Evolutionary conservation across 2,113 vertebrate genomes (phyloP).

Genomic region (Pterocles burchelli): DNA sequence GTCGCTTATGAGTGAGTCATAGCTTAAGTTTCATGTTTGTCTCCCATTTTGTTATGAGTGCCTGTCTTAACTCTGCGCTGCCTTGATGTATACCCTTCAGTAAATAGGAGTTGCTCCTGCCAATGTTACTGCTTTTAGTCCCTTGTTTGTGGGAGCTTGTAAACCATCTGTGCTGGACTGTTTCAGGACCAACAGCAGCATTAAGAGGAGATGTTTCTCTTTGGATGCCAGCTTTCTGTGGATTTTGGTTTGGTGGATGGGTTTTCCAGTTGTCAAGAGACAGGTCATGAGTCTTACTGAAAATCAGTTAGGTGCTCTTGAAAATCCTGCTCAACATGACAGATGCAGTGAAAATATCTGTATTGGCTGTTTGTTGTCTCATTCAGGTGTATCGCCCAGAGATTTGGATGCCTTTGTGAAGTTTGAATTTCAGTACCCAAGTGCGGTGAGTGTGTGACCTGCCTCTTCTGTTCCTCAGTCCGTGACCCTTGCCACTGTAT

Average conservation of each 20-base stretch:
- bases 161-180: neutral
- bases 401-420: conserved; percentile 91
- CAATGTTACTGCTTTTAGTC: neutral
- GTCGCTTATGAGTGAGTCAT: neutral
- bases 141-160: neutral
- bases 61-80: neutral
- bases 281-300: neutral
- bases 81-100: neutral
- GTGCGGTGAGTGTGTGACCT: conserved; percentile 79
- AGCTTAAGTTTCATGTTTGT: neutral
- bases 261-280: neutral
- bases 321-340: neutral
- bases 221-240: neutral
- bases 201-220: neutral
- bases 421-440: conserved; percentile 96
- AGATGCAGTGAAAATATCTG: neutral
- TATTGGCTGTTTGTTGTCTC: conserved; percentile 5
- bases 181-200: neutral
- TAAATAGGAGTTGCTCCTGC: neutral
- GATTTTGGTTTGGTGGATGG: neutral
- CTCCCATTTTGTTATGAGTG: neutral
- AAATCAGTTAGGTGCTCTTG: neutral
- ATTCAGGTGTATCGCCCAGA: conserved; percentile 85
- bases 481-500: neutral
- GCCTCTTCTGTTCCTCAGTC: neutral